These are phyloP conservation scores for Tetraodon nigroviridis DNA, from an alignment of 2,113 vertebrate genomes.

Conservation along the genomic window DNA sequence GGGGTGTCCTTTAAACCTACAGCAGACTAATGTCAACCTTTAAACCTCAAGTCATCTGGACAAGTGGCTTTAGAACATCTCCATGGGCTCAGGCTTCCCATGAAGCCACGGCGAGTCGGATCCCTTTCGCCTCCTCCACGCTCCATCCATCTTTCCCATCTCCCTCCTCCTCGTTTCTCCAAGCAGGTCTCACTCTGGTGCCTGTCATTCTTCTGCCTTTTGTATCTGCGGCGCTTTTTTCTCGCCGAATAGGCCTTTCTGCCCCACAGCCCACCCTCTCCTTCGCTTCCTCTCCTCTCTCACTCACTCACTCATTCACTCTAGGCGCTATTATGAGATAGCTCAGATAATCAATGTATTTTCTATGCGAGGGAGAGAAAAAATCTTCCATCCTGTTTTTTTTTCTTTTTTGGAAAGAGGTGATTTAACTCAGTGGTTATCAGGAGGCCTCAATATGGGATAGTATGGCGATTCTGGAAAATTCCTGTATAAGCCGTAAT, in stretches of 20 bases:
- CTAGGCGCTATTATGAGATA: constrained; percentile 85
- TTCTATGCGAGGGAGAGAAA: constrained; percentile 53
- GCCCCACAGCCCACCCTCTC: constrained; percentile 46
- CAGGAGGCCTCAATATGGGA: no score
- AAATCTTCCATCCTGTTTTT: constrained; percentile 40
- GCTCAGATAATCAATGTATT: constrained; percentile 88
- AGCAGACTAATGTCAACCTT: constrained; percentile 15
- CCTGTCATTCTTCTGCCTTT: constrained; percentile 68
- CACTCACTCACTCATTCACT: constrained; percentile 67
- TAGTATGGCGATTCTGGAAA: no score
- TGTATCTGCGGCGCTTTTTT: constrained; percentile 66
- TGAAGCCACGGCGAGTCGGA: constrained; percentile 20
- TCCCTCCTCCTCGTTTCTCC: constrained; percentile 53
- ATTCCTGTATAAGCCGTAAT: constrained; percentile 61
- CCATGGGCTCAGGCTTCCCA: constrained; percentile 11
- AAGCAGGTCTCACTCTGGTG: constrained; percentile 64
- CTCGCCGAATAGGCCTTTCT: constrained; percentile 63
- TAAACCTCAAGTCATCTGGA: constrained; percentile 33
- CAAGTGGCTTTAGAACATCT: constrained; percentile 6
- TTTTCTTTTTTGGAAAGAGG: no score
- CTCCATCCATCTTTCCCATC: constrained; percentile 37
- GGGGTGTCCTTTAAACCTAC: constrained; percentile 26
- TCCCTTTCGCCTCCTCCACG: not conserved
- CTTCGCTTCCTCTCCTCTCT: constrained; percentile 39
- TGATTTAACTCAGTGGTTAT: no score